Base-by-base conservation (phyloP, 2,888 invertebrate species). In the Limenitis arthemis region DNA sequence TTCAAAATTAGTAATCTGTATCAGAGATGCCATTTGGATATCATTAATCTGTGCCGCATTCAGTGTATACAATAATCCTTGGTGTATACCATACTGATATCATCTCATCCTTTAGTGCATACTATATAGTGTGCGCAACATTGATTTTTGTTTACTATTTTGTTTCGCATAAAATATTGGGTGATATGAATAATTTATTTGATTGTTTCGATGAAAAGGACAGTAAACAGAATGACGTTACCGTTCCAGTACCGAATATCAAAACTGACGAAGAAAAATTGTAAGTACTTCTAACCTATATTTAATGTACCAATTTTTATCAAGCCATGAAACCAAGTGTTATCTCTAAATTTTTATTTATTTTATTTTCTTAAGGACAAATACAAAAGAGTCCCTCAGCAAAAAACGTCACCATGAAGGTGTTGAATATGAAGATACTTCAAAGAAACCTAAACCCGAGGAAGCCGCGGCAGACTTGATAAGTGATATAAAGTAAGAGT, bases 201-300 rank as follows among this genome's bases (percentile, higher is more conserved):
- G 80, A 81, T 68, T 85, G 85, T 67, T 85, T 86, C 61, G 82
- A 82, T 34, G 78, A 83, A 41, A 54, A 69, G 4, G 20, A 20
- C 20, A 1, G 20, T 5, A 54, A 67, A 6, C 59, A 69, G 30
- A 76, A 68, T 60, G 73, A 72, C 59, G 60, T 70, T 31, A 59
- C 75, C 32, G 61, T 74, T 36, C 75, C 77, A 56, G 68, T 75
- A 47, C 77, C 79, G 33, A 74, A 72, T 40, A 55, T 76, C 28
- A 66, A 70, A 55, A 67, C 56, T 44, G 66, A 65, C 8, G 63
- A 64, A 44, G 61, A 66, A 31, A 60, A 64, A 29, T 33, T 61
- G 84, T 84, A 69, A 70, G 83, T 75, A n/a, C 38, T 71, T 53
- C 51, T 65, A 56, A 56, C 55, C 55, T 56, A 4, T 41, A 28